Base-by-base conservation (phyloP, 2,888 invertebrate genomes). In the Hypselothyrea guttata region DNA sequence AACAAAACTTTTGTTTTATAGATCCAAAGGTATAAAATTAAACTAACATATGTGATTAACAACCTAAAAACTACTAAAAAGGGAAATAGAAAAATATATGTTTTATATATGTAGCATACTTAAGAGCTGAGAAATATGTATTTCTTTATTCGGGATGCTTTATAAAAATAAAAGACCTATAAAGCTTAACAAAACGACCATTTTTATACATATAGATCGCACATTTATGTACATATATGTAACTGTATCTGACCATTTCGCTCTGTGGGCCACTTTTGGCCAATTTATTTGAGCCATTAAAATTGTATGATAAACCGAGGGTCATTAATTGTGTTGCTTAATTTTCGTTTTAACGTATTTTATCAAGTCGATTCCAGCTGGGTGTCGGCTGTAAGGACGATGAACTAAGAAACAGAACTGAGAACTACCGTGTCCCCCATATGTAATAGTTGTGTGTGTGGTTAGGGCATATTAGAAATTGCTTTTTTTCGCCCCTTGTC, bases 301-400 rank as follows among this genome's bases (percentile, higher is more conserved):
- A 86, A 86, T 71, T 83, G 79, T 86, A 86, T 83, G 83, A 83
- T 85, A 83, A 83, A 85, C 69, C 64, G 65, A 61, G 67, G 61
- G 49, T 69, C 82, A 83, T 83, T 83, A 83, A 83, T 86, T 86
- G 83, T 75, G 78, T 83, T 85, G 86, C 85, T 86, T 86, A 82
- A 86, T 85, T 83, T 85, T 75, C 72, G 65, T 83, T 83, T 83
- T 83, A 86, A 83, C 85, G 82, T 72, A 86, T 82, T 86, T 82
- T 78, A 82, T 82, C 83, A 75, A 70, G 57, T 66, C 52, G 58
- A 62, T 56, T 28, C 58, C 71, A 65, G 16, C 51, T 58, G 35
- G 47, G 46, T 40, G 38, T 18, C 31, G 40, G 48, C 47, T 55
- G 56, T 16, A 46, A 54, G 52, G 47, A 41, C 57, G 30, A 42